Base-by-base conservation (phyloP, 2,113 vertebrate genomes). In the Speoplatyrhinus poulsoni region DNA sequence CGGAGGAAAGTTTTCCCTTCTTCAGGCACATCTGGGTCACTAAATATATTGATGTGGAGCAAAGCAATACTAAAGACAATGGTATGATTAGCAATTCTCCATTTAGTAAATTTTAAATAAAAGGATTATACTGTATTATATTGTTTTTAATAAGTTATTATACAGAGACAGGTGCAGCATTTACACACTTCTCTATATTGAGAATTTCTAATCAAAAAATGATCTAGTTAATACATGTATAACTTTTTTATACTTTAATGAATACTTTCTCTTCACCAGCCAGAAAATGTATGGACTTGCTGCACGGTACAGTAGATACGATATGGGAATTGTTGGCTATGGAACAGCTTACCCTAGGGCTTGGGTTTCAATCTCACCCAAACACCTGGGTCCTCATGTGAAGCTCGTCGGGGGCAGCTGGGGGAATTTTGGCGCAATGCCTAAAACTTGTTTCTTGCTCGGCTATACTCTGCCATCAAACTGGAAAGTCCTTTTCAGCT, bases 311-410 rank as follows among this genome's bases (percentile, higher is more conserved):
- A 67, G 10, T 36, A 77, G 78, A 87, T 80, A 84, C 82, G 82
- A 82, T 72, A 46, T 48, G 63, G 46, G 59, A 41, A 70, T 17
- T 67, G 59, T 70, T 60, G 75, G 67, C 60, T 76, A 67, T 73
- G 76, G 77, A 84, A 76, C 70, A 83, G 82, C 72, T 88, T 72
- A 79, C 76, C 76, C 78, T 75, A 47, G 70, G 75, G 68, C 85
- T 87, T 65, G 69, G 83, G 86, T 90, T 88, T 82, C 80, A 82
- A 87, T 87, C 73, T 72, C 71, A 78, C 68, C 74, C 77, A 77
- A 88, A 83, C 89, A 91, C 90, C 90, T 91, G 88, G 85, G 85
- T 82, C 80, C 77, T 73, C 69, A 76, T 79, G 83, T 82, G 65
- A 75, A 69, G 81, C 80, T 70, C 74, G 71, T 63, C 75, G 72